These are phyloP conservation scores for Hylomyscus alleni DNA, from an alignment of 2,797 vertebrate species.

Conservation along the genomic window DNA sequence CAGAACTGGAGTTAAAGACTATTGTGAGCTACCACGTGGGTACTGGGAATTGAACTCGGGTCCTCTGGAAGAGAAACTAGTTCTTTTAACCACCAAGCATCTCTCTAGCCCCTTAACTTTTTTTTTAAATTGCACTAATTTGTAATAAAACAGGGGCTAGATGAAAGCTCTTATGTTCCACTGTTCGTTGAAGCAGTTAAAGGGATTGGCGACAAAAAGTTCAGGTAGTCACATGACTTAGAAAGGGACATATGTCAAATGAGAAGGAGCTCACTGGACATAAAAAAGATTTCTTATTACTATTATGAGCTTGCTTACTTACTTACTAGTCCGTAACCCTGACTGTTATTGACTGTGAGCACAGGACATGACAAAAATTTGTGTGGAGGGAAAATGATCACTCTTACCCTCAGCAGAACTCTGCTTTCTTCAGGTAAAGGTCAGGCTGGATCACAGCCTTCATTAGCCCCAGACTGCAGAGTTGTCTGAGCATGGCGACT, in stretches of 20 bases:
- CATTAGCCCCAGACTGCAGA: not conserved
- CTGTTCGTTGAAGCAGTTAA: constrained; percentile 82
- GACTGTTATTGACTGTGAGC: not conserved
- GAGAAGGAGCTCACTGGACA: constrained; percentile 73
- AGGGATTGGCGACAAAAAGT: constrained; percentile 75
- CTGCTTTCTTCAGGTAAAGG: constrained; percentile 9
- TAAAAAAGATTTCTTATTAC: constrained; percentile 35
- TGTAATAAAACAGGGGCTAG: not conserved
- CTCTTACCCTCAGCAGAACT: not conserved
- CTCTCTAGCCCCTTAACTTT: not conserved
- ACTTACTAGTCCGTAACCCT: not conserved
- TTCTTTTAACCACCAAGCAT: not conserved
- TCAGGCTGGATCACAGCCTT: not conserved
- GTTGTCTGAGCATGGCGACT: not conserved
- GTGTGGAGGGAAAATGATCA: not conserved
- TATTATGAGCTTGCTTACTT: not conserved
- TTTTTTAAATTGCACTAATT: not conserved
- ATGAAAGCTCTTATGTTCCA: constrained; percentile 71
- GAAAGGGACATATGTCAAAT: constrained; percentile 71
- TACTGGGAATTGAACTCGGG: not conserved
- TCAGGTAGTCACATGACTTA: constrained; percentile 75
- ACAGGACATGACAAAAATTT: not conserved
- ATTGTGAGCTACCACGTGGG: not conserved
- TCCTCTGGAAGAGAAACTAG: not conserved
- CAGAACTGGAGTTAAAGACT: not conserved